Base-by-base conservation (phyloP, 2,113 vertebrate genomes). In the Periophthalmus modestus region DNA sequence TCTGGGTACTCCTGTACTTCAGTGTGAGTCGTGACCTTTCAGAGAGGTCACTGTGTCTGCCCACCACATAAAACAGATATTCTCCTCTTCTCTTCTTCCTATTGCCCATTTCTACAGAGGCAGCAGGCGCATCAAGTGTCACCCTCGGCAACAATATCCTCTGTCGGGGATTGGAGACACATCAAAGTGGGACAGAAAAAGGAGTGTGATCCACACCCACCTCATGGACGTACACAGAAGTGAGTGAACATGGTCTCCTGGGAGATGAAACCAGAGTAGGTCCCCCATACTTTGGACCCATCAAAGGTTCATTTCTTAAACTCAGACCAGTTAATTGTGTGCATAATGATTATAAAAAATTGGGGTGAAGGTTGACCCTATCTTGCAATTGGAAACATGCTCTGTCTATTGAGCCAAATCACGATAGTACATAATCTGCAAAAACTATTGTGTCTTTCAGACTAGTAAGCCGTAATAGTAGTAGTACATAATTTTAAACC, bases 131-230 rank as follows among this genome's bases (percentile, higher is more conserved):
- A 65, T 65, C 1, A 43, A 86, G 92, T 91, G 87, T 92, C 89
- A 66, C 80, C 85, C 90, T 90, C 66, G 69, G 79, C 84, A 63
- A 65, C 47, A 33, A 86, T 91, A 92, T 93, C 92, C 66, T 57
- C 82, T 92, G 86, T 87, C 91, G 78, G 74, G 83, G 71, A 82
- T 55, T 87, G 89, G 88, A 88, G 59, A 81, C 78, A 87, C 85
- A 91, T 93, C 91, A 93, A 93, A 93, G 90, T 75, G 76, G 82
- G 80, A 85, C 68, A 58, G 84, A 83, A 82, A 91, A 93, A 92
- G 89, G 90, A 89, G 61, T 69, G 77, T 75, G 87, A 85, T 91
- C 89, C 85, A 88, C 88, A 87, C 92, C 90, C 62, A n/a, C 82
- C 79, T 87, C 75, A 75, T 72, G 71, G 84, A 57, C 52, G 15